Conservation (phyloP, 2,113 vertebrate species). For the Excalfactoria chinensis region DNA sequence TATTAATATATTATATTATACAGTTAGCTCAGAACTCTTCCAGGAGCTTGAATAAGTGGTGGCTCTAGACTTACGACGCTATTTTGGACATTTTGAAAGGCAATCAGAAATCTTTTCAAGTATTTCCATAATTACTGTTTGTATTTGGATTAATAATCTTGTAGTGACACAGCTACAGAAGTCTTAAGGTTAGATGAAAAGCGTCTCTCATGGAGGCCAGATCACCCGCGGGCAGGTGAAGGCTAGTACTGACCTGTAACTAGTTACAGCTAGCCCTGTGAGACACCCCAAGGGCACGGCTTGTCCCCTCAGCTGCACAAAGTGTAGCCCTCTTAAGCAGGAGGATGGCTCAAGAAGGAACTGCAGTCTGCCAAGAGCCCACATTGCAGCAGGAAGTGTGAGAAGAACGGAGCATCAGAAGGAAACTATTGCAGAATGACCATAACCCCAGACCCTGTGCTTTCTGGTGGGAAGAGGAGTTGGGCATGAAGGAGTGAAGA, state of each 20-base stretch:
- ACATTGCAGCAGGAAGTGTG: rapidly evolving
- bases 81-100: background rate
- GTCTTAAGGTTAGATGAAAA: rapidly evolving
- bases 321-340: no score
- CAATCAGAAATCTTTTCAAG: background rate
- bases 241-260: no score
- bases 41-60: background rate
- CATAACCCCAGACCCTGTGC: rapidly evolving
- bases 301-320: no score
- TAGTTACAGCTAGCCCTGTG: no score
- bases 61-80: background rate
- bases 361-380: background rate
- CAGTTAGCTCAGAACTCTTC: background rate
- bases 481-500: background rate
- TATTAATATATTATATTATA: no score
- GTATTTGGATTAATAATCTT: background rate
- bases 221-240: no score
- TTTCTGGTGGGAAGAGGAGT: background rate
- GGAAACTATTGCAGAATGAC: background rate
- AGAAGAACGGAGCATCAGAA: background rate
- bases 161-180: background rate
- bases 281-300: no score
- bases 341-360: background rate
- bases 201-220: no score
- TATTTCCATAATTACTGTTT: background rate